Evolutionary conservation across 92 coral and sea anemone species (phyloP).

Genomic region (Palythoa caribaeorum): DNA sequence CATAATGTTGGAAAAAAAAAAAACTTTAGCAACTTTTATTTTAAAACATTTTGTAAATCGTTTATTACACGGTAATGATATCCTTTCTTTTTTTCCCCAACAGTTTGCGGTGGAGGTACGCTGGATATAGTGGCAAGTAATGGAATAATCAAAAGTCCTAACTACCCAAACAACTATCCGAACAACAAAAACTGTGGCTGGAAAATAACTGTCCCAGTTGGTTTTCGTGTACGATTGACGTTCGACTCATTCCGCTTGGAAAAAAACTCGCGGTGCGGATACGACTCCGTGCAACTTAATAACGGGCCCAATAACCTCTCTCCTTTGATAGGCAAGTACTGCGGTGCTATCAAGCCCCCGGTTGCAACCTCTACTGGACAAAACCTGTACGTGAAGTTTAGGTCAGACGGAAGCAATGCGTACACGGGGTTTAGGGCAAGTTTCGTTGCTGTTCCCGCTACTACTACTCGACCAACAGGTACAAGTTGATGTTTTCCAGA

Average conservation of each 20-base stretch:
- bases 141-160: conserved; percentile 18
- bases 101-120: neutral
- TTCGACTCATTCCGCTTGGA: conserved; percentile 48
- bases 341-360: neutral
- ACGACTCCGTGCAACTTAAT: conserved; percentile 36
- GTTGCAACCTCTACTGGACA: neutral
- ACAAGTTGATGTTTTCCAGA: neutral
- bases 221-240: conserved; percentile 28
- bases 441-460: neutral
- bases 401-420: neutral
- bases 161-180: conserved; percentile 34
- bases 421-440: neutral
- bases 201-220: conserved; percentile 39
- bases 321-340: conserved; percentile 5
- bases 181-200: conserved; percentile 41
- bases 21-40: too few species aligned
- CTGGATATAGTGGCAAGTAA: neutral
- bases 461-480: neutral
- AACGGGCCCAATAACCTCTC: neutral
- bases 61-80: too few species aligned
- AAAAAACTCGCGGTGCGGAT: conserved; percentile 41
- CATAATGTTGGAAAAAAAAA: too few species aligned
- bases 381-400: neutral
- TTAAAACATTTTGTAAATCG: too few species aligned
- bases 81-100: too few species aligned